Percentiles rank a stretch among this genome's conserved stretches.
phyloP scores from a whole-genome alignment of 2,113 vertebrate genomes.

The Trochalopteron elliotii region DNA sequence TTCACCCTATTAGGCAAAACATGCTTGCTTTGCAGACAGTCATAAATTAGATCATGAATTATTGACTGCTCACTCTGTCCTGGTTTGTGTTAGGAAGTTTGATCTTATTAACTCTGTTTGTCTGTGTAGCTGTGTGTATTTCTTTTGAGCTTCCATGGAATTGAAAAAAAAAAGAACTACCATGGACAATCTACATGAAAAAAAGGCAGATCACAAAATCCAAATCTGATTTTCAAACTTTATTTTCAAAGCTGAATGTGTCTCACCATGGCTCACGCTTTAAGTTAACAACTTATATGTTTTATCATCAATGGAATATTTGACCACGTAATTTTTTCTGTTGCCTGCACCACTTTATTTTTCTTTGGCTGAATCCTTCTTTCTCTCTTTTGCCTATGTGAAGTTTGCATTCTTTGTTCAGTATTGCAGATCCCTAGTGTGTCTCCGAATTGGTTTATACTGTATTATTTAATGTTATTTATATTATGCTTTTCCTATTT shows the following conservation, averaged over 20 bases:
- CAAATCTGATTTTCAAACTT: neutral
- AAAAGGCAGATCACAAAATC: neutral
- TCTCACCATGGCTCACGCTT: neutral
- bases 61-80: constrained; percentile 5
- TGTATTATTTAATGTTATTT: neutral
- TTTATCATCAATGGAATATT: neutral
- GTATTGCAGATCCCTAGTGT: neutral
- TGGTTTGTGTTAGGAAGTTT: constrained; percentile 41
- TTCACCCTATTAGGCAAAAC: constrained; percentile 26
- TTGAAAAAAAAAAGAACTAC: neutral
- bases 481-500: neutral
- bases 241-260: neutral
- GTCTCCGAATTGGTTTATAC: neutral
- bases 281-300: neutral
- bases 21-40: constrained; percentile 49
- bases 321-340: neutral
- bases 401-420: neutral
- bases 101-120: constrained; percentile 26
- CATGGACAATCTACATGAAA: neutral
- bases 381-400: neutral
- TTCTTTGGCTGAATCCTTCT: neutral
- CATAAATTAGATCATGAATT: constrained; percentile 54
- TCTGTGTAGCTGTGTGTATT: neutral
- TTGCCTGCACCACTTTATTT: neutral
- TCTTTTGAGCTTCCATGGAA: neutral